Percentiles rank a stretch among this genome's conserved stretches.
phyloP scores from a whole-genome alignment of 92 coral and sea anemone genomes.

The Pocillopora meandrina region DNA sequence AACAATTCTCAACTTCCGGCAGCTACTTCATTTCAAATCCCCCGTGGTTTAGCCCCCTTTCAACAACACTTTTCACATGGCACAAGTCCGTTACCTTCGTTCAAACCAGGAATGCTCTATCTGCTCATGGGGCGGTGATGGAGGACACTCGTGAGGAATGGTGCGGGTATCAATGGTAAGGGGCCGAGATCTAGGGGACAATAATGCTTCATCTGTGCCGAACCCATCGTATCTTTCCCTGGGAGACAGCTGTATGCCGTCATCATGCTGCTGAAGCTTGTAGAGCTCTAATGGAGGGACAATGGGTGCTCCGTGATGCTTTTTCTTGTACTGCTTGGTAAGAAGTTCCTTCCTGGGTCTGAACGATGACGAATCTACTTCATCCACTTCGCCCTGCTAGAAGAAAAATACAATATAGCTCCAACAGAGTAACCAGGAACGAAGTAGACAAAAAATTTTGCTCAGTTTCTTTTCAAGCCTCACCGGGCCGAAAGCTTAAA shows the following conservation, averaged over 20 bases:
- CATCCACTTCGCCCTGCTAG: slow-evolving; percentile 28
- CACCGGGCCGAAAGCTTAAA: no score
- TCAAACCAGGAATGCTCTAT: slow-evolving; percentile 94
- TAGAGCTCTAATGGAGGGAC: slow-evolving; percentile 95
- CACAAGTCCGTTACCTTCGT: slow-evolving; percentile 63
- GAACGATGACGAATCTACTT: slow-evolving; percentile 30
- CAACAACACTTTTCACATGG: not conserved
- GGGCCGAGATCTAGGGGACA: slow-evolving; percentile 96
- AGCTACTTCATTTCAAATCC: no score
- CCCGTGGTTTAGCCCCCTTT: no score
- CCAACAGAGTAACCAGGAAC: not conserved
- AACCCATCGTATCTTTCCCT: slow-evolving; percentile 92
- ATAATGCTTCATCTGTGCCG: slow-evolving; percentile 83
- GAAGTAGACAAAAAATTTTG: not conserved
- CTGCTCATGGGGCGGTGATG: slow-evolving; percentile 96
- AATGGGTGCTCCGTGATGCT: slow-evolving; percentile 61
- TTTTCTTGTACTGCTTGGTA: slow-evolving; percentile 31
- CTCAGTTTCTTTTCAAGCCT: not conserved
- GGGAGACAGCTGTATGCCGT: slow-evolving; percentile 86
- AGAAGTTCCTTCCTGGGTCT: slow-evolving; percentile 23
- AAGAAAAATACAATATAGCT: not conserved
- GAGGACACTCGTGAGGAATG: slow-evolving; percentile 92
- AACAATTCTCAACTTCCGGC: no score
- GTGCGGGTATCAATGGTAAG: slow-evolving; percentile 87
- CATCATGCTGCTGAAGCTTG: slow-evolving; percentile 84